A percentile compares a stretch with the other conserved stretches of the same genome.
phyloP scores from a whole-genome alignment of 92 coral and sea anemone genomes.

The Phymanthus crucifer region DNA sequence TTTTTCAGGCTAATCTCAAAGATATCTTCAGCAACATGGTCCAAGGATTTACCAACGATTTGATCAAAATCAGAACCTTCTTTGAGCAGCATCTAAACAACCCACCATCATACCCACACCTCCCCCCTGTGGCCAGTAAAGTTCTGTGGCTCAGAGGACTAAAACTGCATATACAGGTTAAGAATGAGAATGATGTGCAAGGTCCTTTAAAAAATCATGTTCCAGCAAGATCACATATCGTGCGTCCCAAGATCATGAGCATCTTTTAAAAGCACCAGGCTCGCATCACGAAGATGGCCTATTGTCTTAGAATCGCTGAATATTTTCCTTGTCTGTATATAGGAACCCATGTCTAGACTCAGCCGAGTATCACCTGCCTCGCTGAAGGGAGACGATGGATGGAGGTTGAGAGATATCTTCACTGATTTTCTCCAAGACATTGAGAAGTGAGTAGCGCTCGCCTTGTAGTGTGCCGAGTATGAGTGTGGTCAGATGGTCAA shows the following conservation, averaged over 20 bases:
- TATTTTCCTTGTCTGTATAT: neutral
- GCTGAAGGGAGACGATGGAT: conserved; percentile 94
- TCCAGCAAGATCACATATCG: no score
- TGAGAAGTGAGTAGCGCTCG: conserved; percentile 64
- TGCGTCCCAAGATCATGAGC: no score
- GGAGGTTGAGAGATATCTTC: conserved; percentile 90
- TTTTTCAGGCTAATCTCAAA: conserved; percentile 65
- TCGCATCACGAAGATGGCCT: no score
- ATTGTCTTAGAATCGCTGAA: neutral
- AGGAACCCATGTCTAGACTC: conserved; percentile 95
- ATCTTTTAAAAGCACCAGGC: no score
- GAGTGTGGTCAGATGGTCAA: neutral
- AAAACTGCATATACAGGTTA: conserved; percentile 86
- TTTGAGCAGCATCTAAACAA: conserved; percentile 70
- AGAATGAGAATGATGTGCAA: neutral
- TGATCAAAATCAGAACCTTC: conserved; percentile 58
- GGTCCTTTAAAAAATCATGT: no score
- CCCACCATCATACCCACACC: conserved; percentile 90
- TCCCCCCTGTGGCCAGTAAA: conserved; percentile 97
- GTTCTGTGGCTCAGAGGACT: conserved; percentile 93
- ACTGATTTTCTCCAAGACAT: conserved; percentile 88
- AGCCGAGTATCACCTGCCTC: conserved; percentile 91
- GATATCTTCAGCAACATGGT: conserved; percentile 81
- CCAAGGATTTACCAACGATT: conserved; percentile 74
- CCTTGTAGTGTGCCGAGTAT: no score